Evolutionary conservation across 1,140 invertebrate genomes (phyloP), one percentile per base, ranked within the genome.

Genomic region (Drosophila nannoptera): DNA sequence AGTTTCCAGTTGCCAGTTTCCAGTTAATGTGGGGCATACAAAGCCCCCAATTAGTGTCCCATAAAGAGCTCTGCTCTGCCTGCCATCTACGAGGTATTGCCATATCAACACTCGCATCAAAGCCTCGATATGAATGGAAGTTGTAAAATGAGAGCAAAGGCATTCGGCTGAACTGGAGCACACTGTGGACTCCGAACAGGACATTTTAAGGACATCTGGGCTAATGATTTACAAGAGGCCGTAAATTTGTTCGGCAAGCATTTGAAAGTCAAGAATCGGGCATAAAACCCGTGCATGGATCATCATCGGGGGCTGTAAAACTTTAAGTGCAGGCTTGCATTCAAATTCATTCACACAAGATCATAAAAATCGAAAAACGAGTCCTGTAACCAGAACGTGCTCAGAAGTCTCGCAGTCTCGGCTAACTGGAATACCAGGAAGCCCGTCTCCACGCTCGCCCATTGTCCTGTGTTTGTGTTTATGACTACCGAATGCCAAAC

Each of bases 401-500:
- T 22, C 58, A 32, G 53, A 45, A 46, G 33, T 36, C n/a, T 46
- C 14, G 53, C 36, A 46, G 33, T 36, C n/a, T 46, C 31, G 50
- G 36, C 22, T 40, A 54, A 40, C 36, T 31, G 29, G 14, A 56
- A 56, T 56, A 45, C 54, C 45, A 32, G 29, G 54, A 56, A 56
- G 40, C 42, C n/a, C 3, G 31, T 8, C 45, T 29, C 7, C 45
- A 46, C 16, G 11, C 16, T 49, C 32, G 9, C 9, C 7, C 38
- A 62, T 69, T 69, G 59, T 69, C 50, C 54, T 46, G 33, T 31
- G 9, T 11, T 14, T 33, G 56, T 72, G 56, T 76, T 74, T 77
- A 77, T 59, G 74, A 70, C 74, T 76, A 73, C 74, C 59, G 74
- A 63, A 76, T 76, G 56, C 42, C 31, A 40, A 54, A 54, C 54